phyloP scores from a whole-genome alignment of 2,888 invertebrate species.

The Pseudococcus jackbeardsleyi region DNA sequence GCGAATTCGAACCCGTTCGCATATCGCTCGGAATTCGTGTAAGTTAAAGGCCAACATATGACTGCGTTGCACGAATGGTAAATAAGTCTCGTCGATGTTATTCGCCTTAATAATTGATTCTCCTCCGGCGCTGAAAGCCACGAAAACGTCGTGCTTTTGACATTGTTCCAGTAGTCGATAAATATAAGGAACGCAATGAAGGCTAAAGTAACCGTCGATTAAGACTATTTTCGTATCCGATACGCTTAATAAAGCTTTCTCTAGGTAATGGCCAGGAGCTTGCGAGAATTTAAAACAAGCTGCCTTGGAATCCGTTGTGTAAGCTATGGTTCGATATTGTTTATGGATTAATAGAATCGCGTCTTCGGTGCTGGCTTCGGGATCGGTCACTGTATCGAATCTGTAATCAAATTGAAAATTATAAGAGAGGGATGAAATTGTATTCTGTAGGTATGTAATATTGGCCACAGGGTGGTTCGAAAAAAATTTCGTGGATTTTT shows the following conservation, averaged over 20 bases:
- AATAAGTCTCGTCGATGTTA: background rate
- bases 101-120: background rate
- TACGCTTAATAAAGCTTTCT: background rate
- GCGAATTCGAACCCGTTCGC: background rate
- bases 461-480: too few relatives aligned
- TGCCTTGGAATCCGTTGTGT: background rate
- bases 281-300: background rate
- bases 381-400: background rate
- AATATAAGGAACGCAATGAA: constrained; percentile 4
- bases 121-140: constrained; percentile 35
- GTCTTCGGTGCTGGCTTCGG: background rate
- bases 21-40: background rate
- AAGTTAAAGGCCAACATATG: background rate
- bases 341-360: background rate
- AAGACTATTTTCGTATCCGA: constrained; percentile 3
- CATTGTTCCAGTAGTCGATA: background rate
- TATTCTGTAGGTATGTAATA: too few relatives aligned
- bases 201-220: background rate
- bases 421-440: too few relatives aligned
- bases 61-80: constrained; percentile 11
- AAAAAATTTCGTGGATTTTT: too few relatives aligned
- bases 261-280: background rate
- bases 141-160: background rate
- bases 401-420: constrained; percentile 18
- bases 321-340: background rate